These are phyloP conservation scores for Lithodes maja DNA, from an alignment of 2,888 invertebrate species.

Conservation along the genomic window DNA sequence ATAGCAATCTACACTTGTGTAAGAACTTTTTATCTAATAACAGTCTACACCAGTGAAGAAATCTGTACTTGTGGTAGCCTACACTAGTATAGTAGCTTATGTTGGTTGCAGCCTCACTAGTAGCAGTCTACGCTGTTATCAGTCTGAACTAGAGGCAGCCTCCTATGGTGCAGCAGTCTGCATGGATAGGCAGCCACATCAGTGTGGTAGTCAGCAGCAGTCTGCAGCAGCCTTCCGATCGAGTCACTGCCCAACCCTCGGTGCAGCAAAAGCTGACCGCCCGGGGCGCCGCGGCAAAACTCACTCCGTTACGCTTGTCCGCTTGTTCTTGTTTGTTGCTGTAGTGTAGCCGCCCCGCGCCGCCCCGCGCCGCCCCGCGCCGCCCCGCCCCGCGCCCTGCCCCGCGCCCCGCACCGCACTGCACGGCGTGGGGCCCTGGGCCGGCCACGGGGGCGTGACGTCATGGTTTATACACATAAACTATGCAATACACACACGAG, in stretches of 20 bases:
- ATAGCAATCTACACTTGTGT: neutral
- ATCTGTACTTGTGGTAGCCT: neutral
- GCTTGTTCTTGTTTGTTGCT: constrained; percentile 65
- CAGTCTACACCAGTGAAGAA: neutral
- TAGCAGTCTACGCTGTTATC: constrained; percentile 20
- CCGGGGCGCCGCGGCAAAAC: constrained; percentile 56
- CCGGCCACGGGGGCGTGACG: constrained; percentile 24
- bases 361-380: constrained; percentile 23
- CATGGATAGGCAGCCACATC: neutral
- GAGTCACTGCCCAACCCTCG: constrained; percentile 64
- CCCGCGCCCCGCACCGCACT: neutral
- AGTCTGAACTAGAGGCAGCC: constrained; percentile 30
- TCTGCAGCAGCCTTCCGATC: constrained; percentile 59
- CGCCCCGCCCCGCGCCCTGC: constrained; percentile 26
- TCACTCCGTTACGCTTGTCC: constrained; percentile 66
- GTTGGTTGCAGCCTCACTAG: neutral
- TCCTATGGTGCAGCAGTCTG: neutral
- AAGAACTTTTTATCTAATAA: neutral
- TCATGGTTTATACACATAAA: constrained; percentile 57
- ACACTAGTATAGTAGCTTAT: neutral
- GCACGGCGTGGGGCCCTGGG: neutral
- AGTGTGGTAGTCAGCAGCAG: constrained; percentile 38
- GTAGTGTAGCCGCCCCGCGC: constrained; percentile 49
- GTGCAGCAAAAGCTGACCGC: constrained; percentile 57
- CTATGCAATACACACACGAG: constrained; percentile 54